These are phyloP conservation scores for Zygothrica quintamaculata DNA, from an alignment of 2,888 invertebrate genomes.

Conservation along the genomic window DNA sequence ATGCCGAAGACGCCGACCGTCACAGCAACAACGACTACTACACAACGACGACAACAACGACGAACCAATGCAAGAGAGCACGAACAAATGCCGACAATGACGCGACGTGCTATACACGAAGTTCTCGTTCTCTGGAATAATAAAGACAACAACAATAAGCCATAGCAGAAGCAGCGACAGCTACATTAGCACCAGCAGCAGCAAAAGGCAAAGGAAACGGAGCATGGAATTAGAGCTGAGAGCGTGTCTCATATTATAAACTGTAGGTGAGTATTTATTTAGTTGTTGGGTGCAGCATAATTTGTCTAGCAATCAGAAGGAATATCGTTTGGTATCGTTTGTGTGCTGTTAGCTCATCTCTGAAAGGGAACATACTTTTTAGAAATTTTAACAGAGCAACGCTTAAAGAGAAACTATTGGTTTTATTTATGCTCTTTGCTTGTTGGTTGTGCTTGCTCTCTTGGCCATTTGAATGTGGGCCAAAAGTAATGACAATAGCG, in stretches of 20 bases:
- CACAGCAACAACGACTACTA: no score
- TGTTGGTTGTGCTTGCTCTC: slow-evolving; percentile 24
- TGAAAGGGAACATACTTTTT: slow-evolving; percentile 45
- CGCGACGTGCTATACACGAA: slow-evolving; percentile 55
- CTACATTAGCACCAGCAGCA: no score
- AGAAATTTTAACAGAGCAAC: slow-evolving; percentile 17
- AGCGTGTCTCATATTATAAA: slow-evolving; percentile 33
- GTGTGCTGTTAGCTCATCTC: slow-evolving; percentile 25
- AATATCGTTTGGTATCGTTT: slow-evolving; percentile 23
- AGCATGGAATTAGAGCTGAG: slow-evolving; percentile 60
- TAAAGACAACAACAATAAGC: slow-evolving; percentile 28
- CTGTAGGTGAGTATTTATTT: slow-evolving; percentile 11
- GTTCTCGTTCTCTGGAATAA: slow-evolving; percentile 58
- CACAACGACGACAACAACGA: no score
- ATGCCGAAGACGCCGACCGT: slow-evolving; percentile 37
- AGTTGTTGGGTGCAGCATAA: slow-evolving; percentile 18
- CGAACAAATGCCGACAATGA: slow-evolving; percentile 55
- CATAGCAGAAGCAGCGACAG: slow-evolving; percentile 16
- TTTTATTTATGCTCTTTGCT: slow-evolving; percentile 41
- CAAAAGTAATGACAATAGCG: slow-evolving; percentile 77
- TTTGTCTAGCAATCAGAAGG: slow-evolving; percentile 7
- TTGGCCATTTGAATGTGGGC: slow-evolving; percentile 68
- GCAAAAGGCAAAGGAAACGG: slow-evolving; percentile 64
- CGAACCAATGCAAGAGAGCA: slow-evolving; percentile 50
- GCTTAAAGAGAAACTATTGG: slow-evolving; percentile 44